Base-by-base conservation (phyloP, 2,113 vertebrate species). In the Chionodraco myersi region DNA sequence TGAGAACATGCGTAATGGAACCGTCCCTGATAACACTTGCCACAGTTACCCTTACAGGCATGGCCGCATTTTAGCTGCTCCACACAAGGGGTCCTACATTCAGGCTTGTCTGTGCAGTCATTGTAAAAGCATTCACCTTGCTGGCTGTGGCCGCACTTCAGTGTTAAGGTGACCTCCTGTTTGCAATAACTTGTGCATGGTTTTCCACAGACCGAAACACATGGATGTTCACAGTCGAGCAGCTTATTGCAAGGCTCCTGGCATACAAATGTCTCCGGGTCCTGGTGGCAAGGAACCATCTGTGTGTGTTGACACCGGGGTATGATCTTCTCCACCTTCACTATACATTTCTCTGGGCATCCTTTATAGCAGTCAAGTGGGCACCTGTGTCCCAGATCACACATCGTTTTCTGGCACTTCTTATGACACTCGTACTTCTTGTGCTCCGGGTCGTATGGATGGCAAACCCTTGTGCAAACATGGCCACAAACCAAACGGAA, bases 401-500 rank as follows among this genome's bases (percentile, higher is more conserved):
- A 98, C 48, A 97, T 79, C 16, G 95, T 88, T 83, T 95, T 97
- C 70, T 93, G 89, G 79, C 97, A 99, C 6, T 92, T 90, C 84
- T 98, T 98, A 64, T 56, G 26, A 79, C 97, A 99, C 75, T 88
- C 81, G 80, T 95, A 96, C 18, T 95, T 41, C 79, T 94, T 94
- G 92, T 99, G 98, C 4, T 95, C 89, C 0, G 70, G 60, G 78
- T 99, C 97, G 3, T 97, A 97, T 0, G 98, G 96, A 92, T 99
- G 97, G 81, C 98, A 99, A 18, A 95, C 95, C 0, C 96, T 94
- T 6, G 94, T 23, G 44, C 98, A 99, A 73, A 96, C 97, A 2
- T 99, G 97, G 18, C 97, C 97, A 34, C 98, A 99, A 14, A 85
- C 86, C 79, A 99, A 63, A 52, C 97, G 96, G 81, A 93, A 97